Conservation (phyloP, 1,140 invertebrate genomes). For the Tetragnatha versicolor region DNA sequence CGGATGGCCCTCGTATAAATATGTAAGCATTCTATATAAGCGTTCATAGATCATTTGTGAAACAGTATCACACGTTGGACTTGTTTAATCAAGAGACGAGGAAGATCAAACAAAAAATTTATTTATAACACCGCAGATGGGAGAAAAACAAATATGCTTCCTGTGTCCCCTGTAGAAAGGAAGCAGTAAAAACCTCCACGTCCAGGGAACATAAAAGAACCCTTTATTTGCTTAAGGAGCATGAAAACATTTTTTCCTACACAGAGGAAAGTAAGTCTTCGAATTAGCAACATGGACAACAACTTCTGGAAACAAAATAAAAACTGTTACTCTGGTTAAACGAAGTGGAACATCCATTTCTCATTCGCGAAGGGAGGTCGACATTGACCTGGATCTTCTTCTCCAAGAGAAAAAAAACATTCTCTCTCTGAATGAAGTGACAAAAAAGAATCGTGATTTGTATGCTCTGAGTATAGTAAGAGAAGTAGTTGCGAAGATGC, state of each 20-base stretch:
- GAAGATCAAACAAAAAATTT: too few relatives aligned
- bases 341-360: slow-evolving; percentile 20
- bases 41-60: too few relatives aligned
- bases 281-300: background rate
- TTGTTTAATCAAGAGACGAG: too few relatives aligned
- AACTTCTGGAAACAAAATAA: background rate
- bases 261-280: background rate
- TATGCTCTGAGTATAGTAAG: background rate
- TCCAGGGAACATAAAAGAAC: background rate
- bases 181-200: background rate
- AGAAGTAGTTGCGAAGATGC: background rate
- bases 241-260: background rate
- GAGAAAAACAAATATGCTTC: too few relatives aligned
- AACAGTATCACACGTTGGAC: too few relatives aligned
- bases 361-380: slow-evolving; percentile 9
- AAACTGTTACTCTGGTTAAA: background rate
- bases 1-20: too few relatives aligned
- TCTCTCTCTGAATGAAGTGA: too few relatives aligned
- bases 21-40: too few relatives aligned
- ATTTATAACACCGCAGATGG: too few relatives aligned
- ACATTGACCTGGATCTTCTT: slow-evolving; percentile 31
- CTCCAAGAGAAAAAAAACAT: too few relatives aligned
- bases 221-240: background rate
- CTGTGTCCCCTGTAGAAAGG: too few relatives aligned
- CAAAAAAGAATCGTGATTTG: background rate